phyloP scores from a whole-genome alignment of 2,113 vertebrate genomes.

The Cyphomyrus discorhynchus region DNA sequence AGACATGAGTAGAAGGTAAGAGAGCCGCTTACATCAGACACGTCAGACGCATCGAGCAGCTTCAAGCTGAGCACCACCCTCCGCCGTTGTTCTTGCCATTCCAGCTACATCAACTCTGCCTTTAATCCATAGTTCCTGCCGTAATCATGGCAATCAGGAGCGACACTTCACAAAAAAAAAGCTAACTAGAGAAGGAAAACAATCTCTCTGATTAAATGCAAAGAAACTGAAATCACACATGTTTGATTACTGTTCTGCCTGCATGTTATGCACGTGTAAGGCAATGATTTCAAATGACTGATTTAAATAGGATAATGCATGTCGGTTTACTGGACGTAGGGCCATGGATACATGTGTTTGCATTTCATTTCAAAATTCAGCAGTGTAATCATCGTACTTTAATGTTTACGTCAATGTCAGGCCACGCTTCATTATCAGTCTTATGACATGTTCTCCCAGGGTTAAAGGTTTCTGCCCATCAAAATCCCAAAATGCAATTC shows the following conservation, averaged over 20 bases:
- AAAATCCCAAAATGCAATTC: not conserved
- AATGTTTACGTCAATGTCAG: not conserved
- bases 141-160: not conserved
- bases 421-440: not conserved
- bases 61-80: not conserved
- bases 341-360: not conserved
- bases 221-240: not conserved
- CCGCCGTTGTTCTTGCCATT: no score
- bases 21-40: not conserved
- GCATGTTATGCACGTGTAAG: not conserved
- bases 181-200: not conserved
- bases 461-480: not conserved
- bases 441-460: not conserved
- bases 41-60: not conserved
- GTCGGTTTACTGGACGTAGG: not conserved
- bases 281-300: not conserved
- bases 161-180: not conserved
- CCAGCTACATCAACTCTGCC: not conserved
- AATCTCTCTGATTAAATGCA: not conserved
- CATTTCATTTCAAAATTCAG: not conserved
- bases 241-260: not conserved
- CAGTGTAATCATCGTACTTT: not conserved
- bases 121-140: not conserved
- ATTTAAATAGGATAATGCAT: not conserved
- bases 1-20: not conserved